Evolutionary conservation across 2,113 vertebrate genomes (phyloP).

Genomic region (Pungitius pungitius): DNA sequence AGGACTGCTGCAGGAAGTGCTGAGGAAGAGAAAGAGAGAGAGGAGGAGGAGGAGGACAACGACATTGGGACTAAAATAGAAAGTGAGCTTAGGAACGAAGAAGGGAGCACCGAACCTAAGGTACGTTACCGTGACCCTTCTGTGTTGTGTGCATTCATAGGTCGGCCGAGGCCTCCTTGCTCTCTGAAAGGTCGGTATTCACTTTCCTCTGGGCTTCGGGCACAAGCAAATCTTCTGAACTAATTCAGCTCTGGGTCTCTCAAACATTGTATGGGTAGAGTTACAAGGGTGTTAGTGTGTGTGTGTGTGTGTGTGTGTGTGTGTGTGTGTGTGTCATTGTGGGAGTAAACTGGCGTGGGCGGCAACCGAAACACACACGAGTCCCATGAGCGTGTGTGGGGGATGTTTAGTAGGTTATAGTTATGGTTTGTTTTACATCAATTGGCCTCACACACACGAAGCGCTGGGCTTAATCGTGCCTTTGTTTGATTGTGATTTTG

Average conservation of each 20-base stretch:
- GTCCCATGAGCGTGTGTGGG: too few species aligned
- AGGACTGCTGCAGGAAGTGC: constrained; percentile 35
- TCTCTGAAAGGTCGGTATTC: background rate
- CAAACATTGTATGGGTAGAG: constrained; percentile 3
- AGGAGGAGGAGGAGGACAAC: constrained; percentile 18
- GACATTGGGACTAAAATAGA: constrained; percentile 29
- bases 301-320: constrained; percentile 9
- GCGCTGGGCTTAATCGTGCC: background rate
- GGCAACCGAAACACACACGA: background rate
- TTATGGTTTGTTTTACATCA: background rate
- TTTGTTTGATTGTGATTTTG: constrained; percentile 38
- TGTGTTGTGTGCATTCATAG: background rate
- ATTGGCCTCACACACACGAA: background rate
- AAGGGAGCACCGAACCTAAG: constrained; percentile 65
- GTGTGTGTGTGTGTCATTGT: constrained; percentile 7
- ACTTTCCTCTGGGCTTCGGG: constrained; percentile 16
- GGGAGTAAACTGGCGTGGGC: background rate
- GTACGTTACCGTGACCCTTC: constrained; percentile 32
- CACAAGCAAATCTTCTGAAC: constrained; percentile 14
- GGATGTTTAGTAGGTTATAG: background rate
- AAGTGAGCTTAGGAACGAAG: constrained; percentile 44
- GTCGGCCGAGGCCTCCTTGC: background rate
- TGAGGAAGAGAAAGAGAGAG: constrained; percentile 24
- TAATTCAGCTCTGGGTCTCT: constrained; percentile 10
- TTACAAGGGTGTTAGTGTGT: constrained; percentile 14